Evolutionary conservation across 2,797 vertebrate genomes (phyloP).

Genomic region (Mallotus villosus): DNA sequence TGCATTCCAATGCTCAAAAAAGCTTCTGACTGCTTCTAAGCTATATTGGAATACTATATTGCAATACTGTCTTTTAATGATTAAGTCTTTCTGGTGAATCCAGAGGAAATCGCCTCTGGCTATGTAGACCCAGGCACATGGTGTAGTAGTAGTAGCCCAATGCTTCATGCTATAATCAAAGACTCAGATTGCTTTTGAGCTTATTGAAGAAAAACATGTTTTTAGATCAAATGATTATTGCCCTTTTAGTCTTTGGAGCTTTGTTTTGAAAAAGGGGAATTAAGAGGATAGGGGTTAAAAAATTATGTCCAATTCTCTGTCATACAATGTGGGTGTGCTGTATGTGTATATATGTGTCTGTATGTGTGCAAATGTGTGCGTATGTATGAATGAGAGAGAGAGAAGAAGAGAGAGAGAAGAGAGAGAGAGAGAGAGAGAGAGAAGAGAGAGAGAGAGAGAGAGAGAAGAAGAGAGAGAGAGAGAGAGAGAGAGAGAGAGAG

Average conservation of each 20-base stretch:
- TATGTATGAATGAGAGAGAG: conserved; percentile 33
- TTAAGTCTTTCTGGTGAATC: conserved; percentile 40
- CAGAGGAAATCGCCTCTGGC: conserved; percentile 49
- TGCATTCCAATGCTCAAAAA: neutral
- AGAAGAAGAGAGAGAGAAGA: conserved; percentile 49
- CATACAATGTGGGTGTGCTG: conserved; percentile 1
- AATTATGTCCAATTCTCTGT: neutral
- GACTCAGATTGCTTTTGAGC: conserved; percentile 42
- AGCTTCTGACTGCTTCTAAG: neutral
- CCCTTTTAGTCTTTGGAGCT: conserved; percentile 30
- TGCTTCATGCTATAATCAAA: conserved; percentile 53
- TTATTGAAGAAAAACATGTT: conserved; percentile 28
- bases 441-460: conserved; percentile 52
- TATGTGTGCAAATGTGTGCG: conserved; percentile 22
- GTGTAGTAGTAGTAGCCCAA: conserved; percentile 27
- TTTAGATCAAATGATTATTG: conserved; percentile 53
- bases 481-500: conserved; percentile 48
- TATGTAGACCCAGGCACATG: conserved; percentile 49
- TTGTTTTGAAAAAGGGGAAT: conserved; percentile 42
- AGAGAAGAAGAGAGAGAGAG: conserved; percentile 41
- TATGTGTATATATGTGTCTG: conserved; percentile 14
- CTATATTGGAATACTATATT: neutral
- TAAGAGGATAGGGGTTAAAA: conserved; percentile 34
- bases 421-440: conserved; percentile 48
- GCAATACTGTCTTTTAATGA: conserved; percentile 22